phyloP scores from a whole-genome alignment of 2,888 invertebrate species.

The Zonitis immaculata region DNA sequence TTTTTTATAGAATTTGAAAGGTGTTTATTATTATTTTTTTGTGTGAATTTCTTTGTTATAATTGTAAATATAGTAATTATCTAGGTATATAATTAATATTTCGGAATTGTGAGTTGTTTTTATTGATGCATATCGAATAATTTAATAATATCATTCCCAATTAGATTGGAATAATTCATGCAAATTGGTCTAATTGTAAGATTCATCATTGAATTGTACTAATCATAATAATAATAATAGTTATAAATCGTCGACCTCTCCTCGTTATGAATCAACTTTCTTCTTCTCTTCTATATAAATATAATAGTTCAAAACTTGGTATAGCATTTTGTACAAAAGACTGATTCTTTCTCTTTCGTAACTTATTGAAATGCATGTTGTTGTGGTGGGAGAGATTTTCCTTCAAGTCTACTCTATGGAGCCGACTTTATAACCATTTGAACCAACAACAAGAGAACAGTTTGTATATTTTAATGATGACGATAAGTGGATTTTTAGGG shows the following conservation, averaged over 20 bases:
- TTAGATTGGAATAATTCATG: not conserved
- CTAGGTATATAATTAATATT: too few relatives aligned
- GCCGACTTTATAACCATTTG: too few relatives aligned
- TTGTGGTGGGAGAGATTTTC: not conserved
- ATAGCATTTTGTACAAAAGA: too few relatives aligned
- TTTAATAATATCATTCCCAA: not conserved
- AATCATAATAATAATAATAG: not conserved
- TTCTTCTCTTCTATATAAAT: too few relatives aligned
- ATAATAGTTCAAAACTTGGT: too few relatives aligned
- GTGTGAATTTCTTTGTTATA: too few relatives aligned
- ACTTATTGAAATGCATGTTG: not conserved
- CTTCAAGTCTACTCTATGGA: too few relatives aligned
- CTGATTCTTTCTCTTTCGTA: not conserved
- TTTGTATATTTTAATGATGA: not conserved
- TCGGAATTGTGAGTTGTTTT: too few relatives aligned
- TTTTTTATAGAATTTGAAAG: too few relatives aligned
- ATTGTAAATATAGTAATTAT: too few relatives aligned
- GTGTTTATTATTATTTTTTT: too few relatives aligned
- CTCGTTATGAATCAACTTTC: not conserved
- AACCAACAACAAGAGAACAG: not conserved
- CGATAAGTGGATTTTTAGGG: not conserved
- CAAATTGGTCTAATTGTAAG: not conserved
- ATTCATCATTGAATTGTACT: too few relatives aligned
- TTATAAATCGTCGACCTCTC: not conserved
- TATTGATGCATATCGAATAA: not conserved